Conservation (phyloP, 2,888 invertebrate species). For the Phyto melanocephala region DNA sequence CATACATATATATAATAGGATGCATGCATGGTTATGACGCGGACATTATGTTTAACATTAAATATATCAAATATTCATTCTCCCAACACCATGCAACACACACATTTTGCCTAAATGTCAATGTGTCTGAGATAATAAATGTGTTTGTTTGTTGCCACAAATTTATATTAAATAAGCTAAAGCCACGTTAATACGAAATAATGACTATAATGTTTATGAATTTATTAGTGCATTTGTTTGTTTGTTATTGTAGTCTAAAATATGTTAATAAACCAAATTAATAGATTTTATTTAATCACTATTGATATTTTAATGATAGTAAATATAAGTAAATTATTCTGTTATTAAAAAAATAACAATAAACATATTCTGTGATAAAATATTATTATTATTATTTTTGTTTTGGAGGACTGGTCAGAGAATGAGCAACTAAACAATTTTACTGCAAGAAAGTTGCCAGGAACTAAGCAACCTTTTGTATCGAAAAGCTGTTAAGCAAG, state of each 20-base stretch:
- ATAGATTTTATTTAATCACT: conserved; percentile 16
- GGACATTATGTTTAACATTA: conserved; percentile 24
- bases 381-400: no score
- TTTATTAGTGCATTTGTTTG: neutral
- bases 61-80: conserved; percentile 3
- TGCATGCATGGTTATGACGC: conserved; percentile 17
- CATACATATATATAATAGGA: neutral
- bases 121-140: neutral
- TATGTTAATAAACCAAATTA: conserved; percentile 32
- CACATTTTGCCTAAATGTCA: neutral
- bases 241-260: neutral
- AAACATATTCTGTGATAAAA: no score
- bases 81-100: neutral
- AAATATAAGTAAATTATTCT: no score
- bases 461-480: neutral
- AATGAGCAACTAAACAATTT: no score
- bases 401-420: no score
- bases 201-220: conserved; percentile 22
- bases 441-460: no score
- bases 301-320: no score
- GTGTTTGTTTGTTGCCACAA: neutral
- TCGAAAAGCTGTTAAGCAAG: no score
- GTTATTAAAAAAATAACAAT: no score
- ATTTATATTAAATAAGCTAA: conserved; percentile 32
- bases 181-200: conserved; percentile 27